phyloP scores from a whole-genome alignment of 2,888 invertebrate genomes.

The Exocentrus adspersus region DNA sequence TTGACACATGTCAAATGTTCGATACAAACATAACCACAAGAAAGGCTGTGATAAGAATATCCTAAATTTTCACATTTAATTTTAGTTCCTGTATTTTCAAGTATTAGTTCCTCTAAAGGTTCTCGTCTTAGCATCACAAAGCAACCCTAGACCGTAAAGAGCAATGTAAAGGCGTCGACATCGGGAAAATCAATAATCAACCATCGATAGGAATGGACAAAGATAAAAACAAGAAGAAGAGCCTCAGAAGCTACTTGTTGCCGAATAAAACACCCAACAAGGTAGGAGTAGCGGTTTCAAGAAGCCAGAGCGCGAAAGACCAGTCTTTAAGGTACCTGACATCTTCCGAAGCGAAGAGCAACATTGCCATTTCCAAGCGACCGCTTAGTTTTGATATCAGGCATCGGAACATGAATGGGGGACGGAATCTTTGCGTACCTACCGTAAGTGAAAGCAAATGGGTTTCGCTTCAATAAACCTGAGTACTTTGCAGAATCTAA shows the following conservation, averaged over 20 bases:
- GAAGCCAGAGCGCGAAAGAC: slow-evolving; percentile 55
- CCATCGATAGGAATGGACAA: slow-evolving; percentile 50
- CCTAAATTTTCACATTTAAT: not conserved
- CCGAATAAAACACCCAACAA: slow-evolving; percentile 61
- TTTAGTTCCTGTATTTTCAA: not conserved
- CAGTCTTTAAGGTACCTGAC: slow-evolving; percentile 42
- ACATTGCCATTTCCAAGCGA: slow-evolving; percentile 55
- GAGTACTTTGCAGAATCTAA: slow-evolving; percentile 43
- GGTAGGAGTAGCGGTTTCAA: slow-evolving; percentile 57
- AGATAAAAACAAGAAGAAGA: slow-evolving; percentile 57
- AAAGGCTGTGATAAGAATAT: not conserved
- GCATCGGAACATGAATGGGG: slow-evolving; percentile 46
- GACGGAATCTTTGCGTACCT: not conserved
- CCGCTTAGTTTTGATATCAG: slow-evolving; percentile 59
- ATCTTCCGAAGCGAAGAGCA: slow-evolving; percentile 50
- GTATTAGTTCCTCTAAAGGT: slow-evolving; percentile 4
- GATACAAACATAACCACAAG: slow-evolving; percentile 19
- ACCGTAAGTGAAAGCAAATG: slow-evolving; percentile 9
- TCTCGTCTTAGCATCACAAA: too few relatives aligned
- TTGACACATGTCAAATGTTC: slow-evolving; percentile 5
- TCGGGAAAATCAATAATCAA: slow-evolving; percentile 46
- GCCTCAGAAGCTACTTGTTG: slow-evolving; percentile 57
- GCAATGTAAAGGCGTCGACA: slow-evolving; percentile 33
- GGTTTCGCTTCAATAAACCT: not conserved
- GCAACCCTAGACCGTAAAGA: too few relatives aligned